phyloP scores from a whole-genome alignment of 2,113 vertebrate genomes.

The Cyprichromis sp. region DNA sequence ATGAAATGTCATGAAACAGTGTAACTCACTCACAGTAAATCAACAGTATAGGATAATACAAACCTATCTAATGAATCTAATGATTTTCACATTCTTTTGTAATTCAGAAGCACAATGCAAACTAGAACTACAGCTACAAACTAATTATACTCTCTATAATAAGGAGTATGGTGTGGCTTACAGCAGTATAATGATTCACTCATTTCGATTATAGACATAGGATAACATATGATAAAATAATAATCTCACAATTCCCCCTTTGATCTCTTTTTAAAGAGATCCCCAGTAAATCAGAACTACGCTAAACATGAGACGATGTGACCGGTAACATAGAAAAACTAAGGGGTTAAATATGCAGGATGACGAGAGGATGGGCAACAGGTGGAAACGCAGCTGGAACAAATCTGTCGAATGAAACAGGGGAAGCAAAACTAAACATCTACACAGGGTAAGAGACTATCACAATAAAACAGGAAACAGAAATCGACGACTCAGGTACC shows the following conservation, averaged over 20 bases:
- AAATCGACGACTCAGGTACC: accelerated
- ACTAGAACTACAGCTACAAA: background rate
- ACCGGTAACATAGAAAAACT: background rate
- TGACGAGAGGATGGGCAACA: background rate
- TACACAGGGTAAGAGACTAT: accelerated
- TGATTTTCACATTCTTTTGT: background rate
- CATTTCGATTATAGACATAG: background rate
- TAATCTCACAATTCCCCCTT: background rate
- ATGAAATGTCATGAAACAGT: background rate
- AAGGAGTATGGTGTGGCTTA: background rate
- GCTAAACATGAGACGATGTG: background rate
- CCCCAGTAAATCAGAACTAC: background rate
- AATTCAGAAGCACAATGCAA: background rate
- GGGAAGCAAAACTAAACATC: background rate
- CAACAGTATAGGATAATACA: background rate
- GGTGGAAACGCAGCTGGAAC: background rate
- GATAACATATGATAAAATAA: background rate
- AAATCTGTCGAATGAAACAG: background rate
- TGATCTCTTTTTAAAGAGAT: background rate
- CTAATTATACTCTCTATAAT: background rate
- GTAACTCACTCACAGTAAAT: background rate
- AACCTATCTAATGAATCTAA: background rate
- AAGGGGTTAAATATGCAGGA: background rate
- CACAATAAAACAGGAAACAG: background rate
- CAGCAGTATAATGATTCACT: background rate